phyloP scores from a whole-genome alignment of 2,888 invertebrate genomes.

The Lydus trimaculatus region DNA sequence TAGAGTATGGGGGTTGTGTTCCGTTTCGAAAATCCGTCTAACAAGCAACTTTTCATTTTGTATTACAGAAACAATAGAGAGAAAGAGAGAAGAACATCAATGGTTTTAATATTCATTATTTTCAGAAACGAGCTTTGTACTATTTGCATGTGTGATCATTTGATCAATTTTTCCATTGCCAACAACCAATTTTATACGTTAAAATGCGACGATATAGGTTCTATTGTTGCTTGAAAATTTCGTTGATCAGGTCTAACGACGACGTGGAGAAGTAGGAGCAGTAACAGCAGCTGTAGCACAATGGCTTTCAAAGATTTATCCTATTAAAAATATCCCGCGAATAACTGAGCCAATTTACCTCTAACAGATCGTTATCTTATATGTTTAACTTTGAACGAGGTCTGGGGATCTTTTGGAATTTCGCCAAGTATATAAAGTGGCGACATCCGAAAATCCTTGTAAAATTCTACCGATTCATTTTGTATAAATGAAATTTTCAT shows the following conservation, averaged over 20 bases:
- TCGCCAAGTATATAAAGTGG: not conserved
- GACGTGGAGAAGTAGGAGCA: not conserved
- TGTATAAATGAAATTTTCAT: conserved; percentile 34
- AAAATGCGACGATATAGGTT: conserved; percentile 2
- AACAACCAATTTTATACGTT: not conserved
- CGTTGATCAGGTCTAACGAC: conserved; percentile 9
- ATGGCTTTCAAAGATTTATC: conserved; percentile 57
- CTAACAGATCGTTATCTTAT: conserved; percentile 58
- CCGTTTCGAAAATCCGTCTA: conserved; percentile 44
- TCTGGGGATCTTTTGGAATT: not conserved
- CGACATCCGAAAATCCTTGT: not conserved
- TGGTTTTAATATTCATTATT: conserved; percentile 60
- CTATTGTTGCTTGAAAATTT: conserved; percentile 31
- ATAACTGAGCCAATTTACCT: conserved; percentile 59
- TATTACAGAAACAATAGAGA: not conserved
- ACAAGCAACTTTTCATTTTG: conserved; percentile 37
- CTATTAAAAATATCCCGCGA: conserved; percentile 58
- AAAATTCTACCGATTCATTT: not conserved
- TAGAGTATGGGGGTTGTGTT: not conserved
- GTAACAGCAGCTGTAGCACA: conserved; percentile 42
- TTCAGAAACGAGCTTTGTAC: conserved; percentile 48
- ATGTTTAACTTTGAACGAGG: conserved; percentile 25
- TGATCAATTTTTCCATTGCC: not conserved
- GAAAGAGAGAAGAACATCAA: conserved; percentile 52
- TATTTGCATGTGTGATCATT: conserved; percentile 55